Evolutionary conservation across 2,888 invertebrate species (phyloP), one percentile per base, ranked within the genome.

Genomic region (Eucriotettix oculatus): DNA sequence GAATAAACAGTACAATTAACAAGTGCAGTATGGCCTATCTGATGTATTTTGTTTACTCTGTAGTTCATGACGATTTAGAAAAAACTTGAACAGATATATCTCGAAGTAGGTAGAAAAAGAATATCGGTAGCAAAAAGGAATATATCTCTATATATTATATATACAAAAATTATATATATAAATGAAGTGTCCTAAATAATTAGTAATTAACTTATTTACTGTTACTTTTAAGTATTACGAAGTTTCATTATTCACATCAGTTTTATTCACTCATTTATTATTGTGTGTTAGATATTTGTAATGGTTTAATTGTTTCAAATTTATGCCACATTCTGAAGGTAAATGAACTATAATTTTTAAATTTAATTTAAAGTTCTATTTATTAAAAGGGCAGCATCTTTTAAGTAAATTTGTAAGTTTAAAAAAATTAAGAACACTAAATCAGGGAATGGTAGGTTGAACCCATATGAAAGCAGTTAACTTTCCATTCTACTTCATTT

Each of bases 101-200:
- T 29, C 57, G 63, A 60, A 59, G 54, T 54, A 58, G 56, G 60
- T 63, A 62, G 64, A 57, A 63, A 58, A 59, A 61, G 58, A 54
- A 61, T 61, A 58, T 65, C 64, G 65, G 65, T 65, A 65, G 65
- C 62, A 60, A 60, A 65, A 64, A 61, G 59, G 58, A 61, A 63
- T 61, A 62, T 65, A 60, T 65, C 61, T 63, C 58, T 65, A 64
- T 64, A 60, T 64, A 64, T 64, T 61, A 62, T 64, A 62, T 60
- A 64, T 59, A 59, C 56, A 58, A 58, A 55, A 63, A 63, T 58
- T 63, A 61, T 65, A 63, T 63, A 60, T 60, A 61, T 58, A 63
- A 53, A 63, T 61, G 60, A 63, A 64, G 64, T 62, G 62, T 65
- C 63, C 63, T 65, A 61, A 58, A 62, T 62, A 62, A 61, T 61